These are phyloP conservation scores for Camelus bactrianus DNA, from an alignment of 2,113 vertebrate genomes.

Conservation along the genomic window DNA sequence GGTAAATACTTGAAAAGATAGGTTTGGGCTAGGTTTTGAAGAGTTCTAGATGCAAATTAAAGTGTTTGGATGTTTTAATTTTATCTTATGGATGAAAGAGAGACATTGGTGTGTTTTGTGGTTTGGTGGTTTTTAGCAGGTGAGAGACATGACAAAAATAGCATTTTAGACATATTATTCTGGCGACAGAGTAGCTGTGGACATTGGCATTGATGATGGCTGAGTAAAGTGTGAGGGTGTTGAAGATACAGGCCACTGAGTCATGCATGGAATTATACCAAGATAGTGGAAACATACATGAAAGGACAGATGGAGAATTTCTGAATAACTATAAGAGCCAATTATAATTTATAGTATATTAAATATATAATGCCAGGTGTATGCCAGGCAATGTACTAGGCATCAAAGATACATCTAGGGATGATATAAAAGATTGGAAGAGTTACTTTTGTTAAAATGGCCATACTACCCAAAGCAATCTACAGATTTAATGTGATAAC, in stretches of 20 bases:
- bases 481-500: too few species aligned
- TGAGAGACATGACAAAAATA: not conserved
- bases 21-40: not conserved
- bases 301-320: slow-evolving; percentile 21
- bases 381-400: not conserved
- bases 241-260: not conserved
- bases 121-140: not conserved
- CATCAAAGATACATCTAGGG: not conserved
- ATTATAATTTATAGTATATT: not conserved
- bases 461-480: too few species aligned
- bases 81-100: not conserved
- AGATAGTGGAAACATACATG: not conserved
- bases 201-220: not conserved
- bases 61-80: not conserved
- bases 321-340: not conserved
- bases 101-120: not conserved
- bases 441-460: too few species aligned
- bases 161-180: not conserved
- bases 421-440: not conserved
- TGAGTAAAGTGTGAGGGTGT: not conserved
- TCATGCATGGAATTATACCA: not conserved
- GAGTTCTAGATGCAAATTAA: not conserved
- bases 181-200: not conserved
- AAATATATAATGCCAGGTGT: not conserved
- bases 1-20: not conserved